Percentiles rank a stretch among this genome's conserved stretches.
Evolutionary conservation across 2,113 vertebrate species (phyloP).

Genomic region (Meleagris gallopavo): DNA sequence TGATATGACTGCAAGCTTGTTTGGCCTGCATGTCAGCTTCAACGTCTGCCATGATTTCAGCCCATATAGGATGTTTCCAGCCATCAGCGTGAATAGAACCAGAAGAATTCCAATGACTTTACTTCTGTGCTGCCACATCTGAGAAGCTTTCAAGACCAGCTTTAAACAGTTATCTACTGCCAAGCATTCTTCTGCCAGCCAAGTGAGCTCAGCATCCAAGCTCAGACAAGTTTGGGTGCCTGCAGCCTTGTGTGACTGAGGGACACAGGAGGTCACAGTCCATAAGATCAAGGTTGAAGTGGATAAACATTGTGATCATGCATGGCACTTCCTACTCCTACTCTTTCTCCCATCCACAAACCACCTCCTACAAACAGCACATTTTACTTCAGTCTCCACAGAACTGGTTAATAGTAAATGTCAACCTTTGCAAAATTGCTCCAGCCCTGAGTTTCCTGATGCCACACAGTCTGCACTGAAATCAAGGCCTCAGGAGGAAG

Average conservation of each 20-base stretch:
- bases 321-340: background rate
- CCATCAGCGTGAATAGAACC: background rate
- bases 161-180: background rate
- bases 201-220: background rate
- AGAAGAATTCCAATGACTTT: background rate
- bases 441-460: background rate
- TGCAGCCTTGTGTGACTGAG: background rate
- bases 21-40: background rate
- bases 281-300: background rate
- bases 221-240: background rate
- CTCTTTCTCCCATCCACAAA: slow-evolving; percentile 8
- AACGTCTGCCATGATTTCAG: background rate
- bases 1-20: background rate
- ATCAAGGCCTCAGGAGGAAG: background rate
- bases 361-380: slow-evolving; percentile 10
- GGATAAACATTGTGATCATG: background rate
- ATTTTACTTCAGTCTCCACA: slow-evolving; percentile 8
- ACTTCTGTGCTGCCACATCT: background rate
- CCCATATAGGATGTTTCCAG: background rate
- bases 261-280: background rate
- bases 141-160: background rate
- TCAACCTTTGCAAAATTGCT: background rate
- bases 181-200: background rate
- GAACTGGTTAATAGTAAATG: background rate
- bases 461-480: background rate